Percentiles rank a stretch among this genome's conserved stretches.
phyloP scores from a whole-genome alignment of 2,797 vertebrate genomes.

The Eurystomus glaucurus region DNA sequence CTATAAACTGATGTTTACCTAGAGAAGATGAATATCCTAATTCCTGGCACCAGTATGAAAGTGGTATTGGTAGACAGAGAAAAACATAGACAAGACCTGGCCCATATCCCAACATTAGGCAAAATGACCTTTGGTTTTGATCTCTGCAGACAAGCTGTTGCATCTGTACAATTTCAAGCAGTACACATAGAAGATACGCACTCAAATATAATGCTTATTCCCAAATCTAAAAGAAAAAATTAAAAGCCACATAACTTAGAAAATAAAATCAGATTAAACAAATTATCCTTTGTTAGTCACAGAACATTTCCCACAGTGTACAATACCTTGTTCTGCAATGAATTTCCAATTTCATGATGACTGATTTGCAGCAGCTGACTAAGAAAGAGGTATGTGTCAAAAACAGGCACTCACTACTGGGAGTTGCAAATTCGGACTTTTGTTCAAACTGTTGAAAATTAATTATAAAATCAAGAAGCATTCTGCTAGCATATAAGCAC shows the following conservation, averaged over 20 bases:
- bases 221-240: neutral
- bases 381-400: neutral
- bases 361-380: conserved; percentile 10
- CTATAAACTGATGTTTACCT: conserved; percentile 49
- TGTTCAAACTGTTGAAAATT: neutral
- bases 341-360: neutral
- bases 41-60: conserved; percentile 34
- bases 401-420: neutral
- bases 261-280: conserved; percentile 23
- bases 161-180: neutral
- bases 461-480: neutral
- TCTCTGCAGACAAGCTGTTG: neutral
- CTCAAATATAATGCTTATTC: neutral
- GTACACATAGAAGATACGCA: neutral
- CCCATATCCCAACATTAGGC: neutral
- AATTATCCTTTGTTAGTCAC: neutral
- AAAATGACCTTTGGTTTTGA: neutral
- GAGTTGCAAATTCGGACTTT: neutral
- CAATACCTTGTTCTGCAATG: neutral
- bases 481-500: neutral
- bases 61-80: neutral
- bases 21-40: conserved; percentile 51
- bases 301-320: neutral
- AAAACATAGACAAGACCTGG: conserved; percentile 17
- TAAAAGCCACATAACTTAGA: neutral